Conservation (phyloP, 1,140 invertebrate species). For the Drosophila saltans region DNA sequence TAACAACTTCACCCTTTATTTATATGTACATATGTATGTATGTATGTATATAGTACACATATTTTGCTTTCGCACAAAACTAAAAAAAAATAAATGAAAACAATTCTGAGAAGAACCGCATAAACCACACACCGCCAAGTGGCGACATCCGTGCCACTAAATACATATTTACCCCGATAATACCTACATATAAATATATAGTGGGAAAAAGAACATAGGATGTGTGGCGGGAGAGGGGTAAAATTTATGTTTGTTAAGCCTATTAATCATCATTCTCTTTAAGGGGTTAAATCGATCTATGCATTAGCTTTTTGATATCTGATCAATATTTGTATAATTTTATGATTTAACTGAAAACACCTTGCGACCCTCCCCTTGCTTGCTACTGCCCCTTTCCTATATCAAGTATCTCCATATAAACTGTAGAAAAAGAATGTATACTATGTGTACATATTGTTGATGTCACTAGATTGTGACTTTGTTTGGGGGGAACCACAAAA, state of each 20-base stretch:
- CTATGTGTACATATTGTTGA: too few relatives aligned
- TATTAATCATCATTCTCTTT: conserved; percentile 3
- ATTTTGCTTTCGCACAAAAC: conserved; percentile 1
- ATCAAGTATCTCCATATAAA: too few relatives aligned
- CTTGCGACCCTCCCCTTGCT: neutral
- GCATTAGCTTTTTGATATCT: neutral
- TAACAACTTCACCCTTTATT: conserved; percentile 14
- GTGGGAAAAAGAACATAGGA: neutral
- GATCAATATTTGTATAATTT: conserved; percentile 9
- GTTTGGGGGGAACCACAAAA: too few relatives aligned
- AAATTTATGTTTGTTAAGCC: neutral
- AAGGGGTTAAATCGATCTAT: conserved; percentile 1
- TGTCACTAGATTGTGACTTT: too few relatives aligned
- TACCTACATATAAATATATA: conserved; percentile 2
- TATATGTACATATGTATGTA: neutral
- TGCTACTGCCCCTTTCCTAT: neutral
- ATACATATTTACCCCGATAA: conserved; percentile 15
- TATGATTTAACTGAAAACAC: conserved; percentile 10
- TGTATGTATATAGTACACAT: neutral
- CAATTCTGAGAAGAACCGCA: conserved; percentile 20
- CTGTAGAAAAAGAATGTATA: too few relatives aligned
- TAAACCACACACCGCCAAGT: conserved; percentile 20
- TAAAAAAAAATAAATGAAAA: neutral
- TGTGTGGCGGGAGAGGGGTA: too few relatives aligned
- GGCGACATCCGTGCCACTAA: conserved; percentile 17